Conservation (phyloP, 2,113 vertebrate genomes). For the Archocentrus centrarchus region DNA sequence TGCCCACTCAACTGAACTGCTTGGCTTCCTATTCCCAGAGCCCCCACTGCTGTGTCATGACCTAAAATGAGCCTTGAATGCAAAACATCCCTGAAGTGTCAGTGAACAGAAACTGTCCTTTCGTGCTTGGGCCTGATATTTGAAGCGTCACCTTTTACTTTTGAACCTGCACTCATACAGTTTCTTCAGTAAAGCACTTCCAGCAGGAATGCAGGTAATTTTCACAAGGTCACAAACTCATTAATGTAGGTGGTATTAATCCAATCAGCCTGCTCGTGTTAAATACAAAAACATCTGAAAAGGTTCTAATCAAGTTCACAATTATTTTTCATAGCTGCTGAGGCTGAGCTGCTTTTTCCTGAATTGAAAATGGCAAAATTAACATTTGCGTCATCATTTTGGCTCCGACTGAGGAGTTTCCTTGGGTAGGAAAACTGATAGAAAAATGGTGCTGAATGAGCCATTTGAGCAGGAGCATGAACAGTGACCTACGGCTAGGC, state of each 20-base stretch:
- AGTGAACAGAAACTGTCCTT: slow-evolving; percentile 12
- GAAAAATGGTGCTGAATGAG: not conserved
- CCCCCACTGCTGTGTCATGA: not conserved
- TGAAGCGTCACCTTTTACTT: not conserved
- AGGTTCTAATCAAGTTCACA: slow-evolving; percentile 24
- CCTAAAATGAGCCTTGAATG: slow-evolving; percentile 1
- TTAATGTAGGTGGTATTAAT: slow-evolving; percentile 27
- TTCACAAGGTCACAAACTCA: slow-evolving; percentile 6
- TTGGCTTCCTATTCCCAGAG: slow-evolving; percentile 3
- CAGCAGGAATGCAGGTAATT: slow-evolving; percentile 17
- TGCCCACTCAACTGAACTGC: not conserved
- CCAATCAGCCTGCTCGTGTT: not conserved
- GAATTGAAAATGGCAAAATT: slow-evolving; percentile 11
- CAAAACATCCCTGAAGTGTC: not conserved
- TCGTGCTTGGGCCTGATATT: not conserved
- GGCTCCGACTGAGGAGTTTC: not conserved
- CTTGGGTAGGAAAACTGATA: not conserved
- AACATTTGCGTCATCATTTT: slow-evolving; percentile 10
- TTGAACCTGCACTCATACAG: not conserved
- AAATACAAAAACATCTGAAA: slow-evolving; percentile 37
- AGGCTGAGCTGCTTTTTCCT: not conserved
- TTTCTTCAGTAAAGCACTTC: not conserved
- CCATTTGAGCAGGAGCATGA: not conserved
- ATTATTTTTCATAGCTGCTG: not conserved
- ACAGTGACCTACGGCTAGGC: not conserved